A percentile compares a stretch with the other conserved stretches of the same genome.
phyloP scores from a whole-genome alignment of 2,113 vertebrate species.

The Cinclus mexicanus region DNA sequence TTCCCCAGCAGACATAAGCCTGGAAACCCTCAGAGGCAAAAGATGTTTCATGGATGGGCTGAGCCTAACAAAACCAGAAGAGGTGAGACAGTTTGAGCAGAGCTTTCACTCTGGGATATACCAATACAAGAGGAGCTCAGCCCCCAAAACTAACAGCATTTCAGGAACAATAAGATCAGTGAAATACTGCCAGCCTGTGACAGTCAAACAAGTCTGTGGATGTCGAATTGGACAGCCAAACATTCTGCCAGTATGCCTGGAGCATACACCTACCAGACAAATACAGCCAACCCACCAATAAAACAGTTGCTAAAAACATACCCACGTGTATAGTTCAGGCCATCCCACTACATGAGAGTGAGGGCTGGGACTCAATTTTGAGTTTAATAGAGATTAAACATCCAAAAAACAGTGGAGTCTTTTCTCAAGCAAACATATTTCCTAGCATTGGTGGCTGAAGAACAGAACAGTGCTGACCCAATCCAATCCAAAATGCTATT shows the following conservation, averaged over 20 bases:
- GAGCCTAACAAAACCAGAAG: background rate
- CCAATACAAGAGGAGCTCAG: background rate
- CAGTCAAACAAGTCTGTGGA: slow-evolving; percentile 13
- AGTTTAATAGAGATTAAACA: background rate
- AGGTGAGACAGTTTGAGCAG: background rate
- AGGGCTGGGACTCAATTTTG: background rate
- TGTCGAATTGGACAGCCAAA: background rate
- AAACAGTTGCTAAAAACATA: slow-evolving; percentile 1
- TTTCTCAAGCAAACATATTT: background rate
- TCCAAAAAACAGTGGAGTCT: background rate
- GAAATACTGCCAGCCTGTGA: background rate
- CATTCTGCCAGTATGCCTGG: background rate
- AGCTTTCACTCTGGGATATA: background rate
- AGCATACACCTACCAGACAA: background rate
- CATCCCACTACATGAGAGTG: background rate
- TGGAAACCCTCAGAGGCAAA: background rate
- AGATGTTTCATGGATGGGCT: background rate
- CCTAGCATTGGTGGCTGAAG: background rate
- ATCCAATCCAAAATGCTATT: background rate
- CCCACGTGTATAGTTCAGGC: background rate
- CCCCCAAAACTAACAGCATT: background rate
- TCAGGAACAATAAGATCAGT: background rate
- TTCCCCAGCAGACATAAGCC: background rate
- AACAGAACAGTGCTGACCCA: background rate
- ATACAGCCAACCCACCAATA: background rate